Evolutionary conservation across 2,113 vertebrate genomes (phyloP).

Genomic region (Sminthopsis crassicaudata): DNA sequence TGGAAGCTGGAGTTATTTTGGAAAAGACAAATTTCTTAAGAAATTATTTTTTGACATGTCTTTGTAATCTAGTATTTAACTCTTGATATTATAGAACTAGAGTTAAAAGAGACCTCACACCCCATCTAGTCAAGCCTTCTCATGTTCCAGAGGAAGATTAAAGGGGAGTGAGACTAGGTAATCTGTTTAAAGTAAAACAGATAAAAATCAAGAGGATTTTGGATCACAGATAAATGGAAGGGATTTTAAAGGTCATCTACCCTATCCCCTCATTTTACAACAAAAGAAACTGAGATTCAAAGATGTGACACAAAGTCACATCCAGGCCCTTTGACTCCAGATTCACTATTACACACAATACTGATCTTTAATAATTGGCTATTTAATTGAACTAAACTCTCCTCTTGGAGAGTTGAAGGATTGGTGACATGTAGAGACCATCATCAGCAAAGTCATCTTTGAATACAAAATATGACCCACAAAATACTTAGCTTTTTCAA

Average conservation of each 20-base stretch:
- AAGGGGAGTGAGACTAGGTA: neutral
- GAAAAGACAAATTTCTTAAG: neutral
- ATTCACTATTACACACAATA: neutral
- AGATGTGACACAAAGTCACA: neutral
- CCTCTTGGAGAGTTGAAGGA: neutral
- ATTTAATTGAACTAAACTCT: neutral
- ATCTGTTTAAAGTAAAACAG: neutral
- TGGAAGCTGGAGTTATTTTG: neutral
- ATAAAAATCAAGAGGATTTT: neutral
- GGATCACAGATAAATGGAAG: neutral
- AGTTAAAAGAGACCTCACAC: neutral
- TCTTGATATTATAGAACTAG: neutral
- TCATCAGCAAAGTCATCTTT: neutral
- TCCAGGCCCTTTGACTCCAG: neutral
- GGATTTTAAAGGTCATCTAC: neutral
- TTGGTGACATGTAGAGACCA: neutral
- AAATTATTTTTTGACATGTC: neutral
- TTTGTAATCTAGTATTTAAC: neutral
- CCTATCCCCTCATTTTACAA: neutral
- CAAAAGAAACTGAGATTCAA: neutral
- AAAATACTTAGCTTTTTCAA: neutral
- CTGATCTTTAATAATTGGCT: neutral
- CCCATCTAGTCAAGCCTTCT: neutral
- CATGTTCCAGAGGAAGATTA: neutral
- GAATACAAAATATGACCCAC: conserved; percentile 4